Evolutionary conservation across 2,797 vertebrate genomes (phyloP).

Genomic region (Pseudochirops cupreus): DNA sequence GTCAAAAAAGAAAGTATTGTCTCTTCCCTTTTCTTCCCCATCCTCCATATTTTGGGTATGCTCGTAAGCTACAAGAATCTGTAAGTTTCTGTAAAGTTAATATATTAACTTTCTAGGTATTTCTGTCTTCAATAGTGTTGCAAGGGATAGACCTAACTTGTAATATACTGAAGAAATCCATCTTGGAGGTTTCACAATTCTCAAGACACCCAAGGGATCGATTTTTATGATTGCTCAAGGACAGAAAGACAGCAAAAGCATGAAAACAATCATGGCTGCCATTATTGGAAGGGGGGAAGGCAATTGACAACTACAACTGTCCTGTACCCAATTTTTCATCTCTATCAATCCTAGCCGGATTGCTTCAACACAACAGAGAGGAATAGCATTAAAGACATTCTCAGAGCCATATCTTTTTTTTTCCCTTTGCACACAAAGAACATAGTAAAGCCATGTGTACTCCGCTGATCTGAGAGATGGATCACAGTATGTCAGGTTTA

Average conservation of each 20-base stretch:
- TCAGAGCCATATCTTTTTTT: neutral
- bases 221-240: neutral
- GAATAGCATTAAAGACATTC: neutral
- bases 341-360: neutral
- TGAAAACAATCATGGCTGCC: neutral
- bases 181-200: neutral
- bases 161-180: neutral
- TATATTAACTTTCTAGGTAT: neutral
- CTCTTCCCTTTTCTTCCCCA: neutral
- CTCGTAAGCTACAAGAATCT: neutral
- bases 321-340: neutral
- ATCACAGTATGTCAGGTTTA: neutral
- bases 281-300: neutral
- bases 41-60: neutral
- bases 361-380: neutral
- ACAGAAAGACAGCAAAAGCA: neutral
- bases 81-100: neutral
- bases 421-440: neutral
- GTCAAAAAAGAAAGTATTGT: neutral
- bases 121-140: neutral
- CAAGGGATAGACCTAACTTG: neutral
- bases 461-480: neutral
- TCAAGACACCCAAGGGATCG: neutral
- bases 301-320: neutral
- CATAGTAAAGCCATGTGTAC: neutral